Percentiles rank a stretch among this genome's conserved stretches.
Conservation (phyloP, 2,113 vertebrate species). For the Todiramphus chloris region DNA sequence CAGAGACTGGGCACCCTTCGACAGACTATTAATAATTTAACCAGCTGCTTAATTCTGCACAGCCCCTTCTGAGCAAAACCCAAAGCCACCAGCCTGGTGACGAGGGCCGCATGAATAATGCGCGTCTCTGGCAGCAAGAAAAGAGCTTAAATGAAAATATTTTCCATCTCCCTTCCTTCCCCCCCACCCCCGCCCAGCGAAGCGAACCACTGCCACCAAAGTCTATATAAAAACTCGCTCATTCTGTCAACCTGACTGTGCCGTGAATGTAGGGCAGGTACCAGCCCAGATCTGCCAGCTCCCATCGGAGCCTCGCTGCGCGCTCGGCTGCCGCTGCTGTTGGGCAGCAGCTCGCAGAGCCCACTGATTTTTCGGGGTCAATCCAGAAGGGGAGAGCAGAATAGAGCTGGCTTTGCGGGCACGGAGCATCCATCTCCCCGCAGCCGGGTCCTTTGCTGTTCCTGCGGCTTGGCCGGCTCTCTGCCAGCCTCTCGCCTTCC, state of each 20-base stretch:
- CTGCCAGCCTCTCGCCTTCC: background rate
- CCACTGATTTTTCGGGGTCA: background rate
- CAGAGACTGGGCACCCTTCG: background rate
- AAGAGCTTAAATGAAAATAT: background rate
- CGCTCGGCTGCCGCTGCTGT: fast-evolving
- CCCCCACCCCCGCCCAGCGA: background rate
- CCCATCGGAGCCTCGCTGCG: background rate
- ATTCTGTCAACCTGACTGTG: constrained; percentile 16
- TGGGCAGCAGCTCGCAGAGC: background rate
- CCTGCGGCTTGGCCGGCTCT: fast-evolving
- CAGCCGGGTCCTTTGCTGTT: too few relatives aligned
- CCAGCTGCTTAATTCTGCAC: background rate
- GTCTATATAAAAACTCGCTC: constrained; percentile 45
- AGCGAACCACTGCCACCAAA: background rate
- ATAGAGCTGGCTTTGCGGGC: background rate
- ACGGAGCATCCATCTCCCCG: background rate
- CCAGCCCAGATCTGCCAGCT: constrained; percentile 48
- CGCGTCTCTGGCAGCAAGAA: background rate
- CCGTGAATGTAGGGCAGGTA: constrained; percentile 48
- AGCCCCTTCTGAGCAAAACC: background rate
- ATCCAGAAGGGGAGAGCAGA: background rate
- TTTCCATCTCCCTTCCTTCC: background rate
- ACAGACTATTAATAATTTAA: constrained; percentile 26
- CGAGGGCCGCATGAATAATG: background rate
- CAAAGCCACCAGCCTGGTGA: background rate